Base-by-base conservation (phyloP, 2,888 invertebrate genomes). In the Eulithis prunata region DNA sequence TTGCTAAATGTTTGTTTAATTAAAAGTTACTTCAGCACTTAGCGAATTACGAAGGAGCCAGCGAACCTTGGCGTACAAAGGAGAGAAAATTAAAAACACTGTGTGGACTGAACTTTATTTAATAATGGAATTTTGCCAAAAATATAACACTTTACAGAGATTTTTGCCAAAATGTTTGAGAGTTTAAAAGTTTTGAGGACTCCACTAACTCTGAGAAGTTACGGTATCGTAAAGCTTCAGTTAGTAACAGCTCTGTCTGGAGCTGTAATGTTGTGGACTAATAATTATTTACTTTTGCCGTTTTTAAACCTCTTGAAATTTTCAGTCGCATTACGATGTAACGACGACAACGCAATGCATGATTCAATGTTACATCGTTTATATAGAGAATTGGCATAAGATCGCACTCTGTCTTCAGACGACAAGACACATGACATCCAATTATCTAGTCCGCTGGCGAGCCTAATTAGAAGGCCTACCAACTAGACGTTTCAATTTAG, bases 51-150 rank as follows among this genome's bases (percentile, higher is more conserved):
- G 57, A 62, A 65, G 47, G 57, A 54, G 59, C 67, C 64, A 69
- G 63, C 62, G 56, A 64, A 51, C 62, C 62, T 59, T 60, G 57
- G 57, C 63, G 64, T 54, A 64, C 70, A 71, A 72, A 69, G 72
- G 64, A 70, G 53, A 45, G 68, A 68, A 69, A 70, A 62, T 67
- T 64, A 72, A 68, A 72, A 72, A 68, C 67, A 58, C 52, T 56
- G 65, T 69, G 65, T 62, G 57, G 61, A 61, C 46, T 10, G 45
- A 68, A 57, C 55, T 72, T 72, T 70, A 65, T 68, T 59, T 65
- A 64, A 52, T 58, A 70, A 52, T 68, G 53, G 58, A 65, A 59
- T 67, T 64, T 64, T 59, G 70, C 62, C 64, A 67, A 55, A 45
- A 64, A 58, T 51, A 49, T 64, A 5, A 52, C 49, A 49, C 38